Base-by-base conservation (phyloP, 2,888 invertebrate species). In the Lepidocyrtoides sp. region DNA sequence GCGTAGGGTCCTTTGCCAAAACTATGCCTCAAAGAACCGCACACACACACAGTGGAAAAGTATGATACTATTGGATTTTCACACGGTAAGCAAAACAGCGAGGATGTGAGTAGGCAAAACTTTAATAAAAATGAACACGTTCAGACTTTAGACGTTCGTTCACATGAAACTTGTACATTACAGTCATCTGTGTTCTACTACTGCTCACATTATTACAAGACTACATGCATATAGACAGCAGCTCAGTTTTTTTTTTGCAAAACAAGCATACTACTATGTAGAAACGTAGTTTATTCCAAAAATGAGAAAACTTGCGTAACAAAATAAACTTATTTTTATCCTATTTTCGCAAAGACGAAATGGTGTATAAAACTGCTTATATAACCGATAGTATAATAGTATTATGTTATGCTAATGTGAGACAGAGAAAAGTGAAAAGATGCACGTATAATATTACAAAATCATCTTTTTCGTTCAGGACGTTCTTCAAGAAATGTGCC, bases 281-380 rank as follows among this genome's bases (percentile, higher is more conserved):
- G n/a, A 36, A 66, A 66, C 7, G 1, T 5, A 0, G 0, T 32
- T 66, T 66, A 57, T n/a, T 66, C 14, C n/a, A 29, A 63, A 63
- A 63, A 29, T 26, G 63, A 63, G 57, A 63, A 63, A 63, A 63
- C 14, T 63, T 63, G 63, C 63, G 29, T n/a, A 36, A 69, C 12
- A 41, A 17, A 69, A 69, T 17, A 1, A 1, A n/a, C 20, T 72
- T 72, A 72, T 72, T 72, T 72, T 72, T 72, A 36, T 8, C 36
- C 69, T 36, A 17, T n/a, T n/a, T n/a, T 69, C 66, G 0, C 41
- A 72, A 72, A 0, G 41, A 72, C 20, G 10, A 72, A 17, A 36
- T n/a, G n/a, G n/a, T n/a, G n/a, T n/a, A n/a, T 41, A 41, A 44
- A 20, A 20, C 23, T 23, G 69, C 17, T 44, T 72, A 72, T 72